A percentile compares a stretch with the other conserved stretches of the same genome.
phyloP scores from a whole-genome alignment of 64 coral and sea anemone species.

The Pocillopora verrucosa region DNA sequence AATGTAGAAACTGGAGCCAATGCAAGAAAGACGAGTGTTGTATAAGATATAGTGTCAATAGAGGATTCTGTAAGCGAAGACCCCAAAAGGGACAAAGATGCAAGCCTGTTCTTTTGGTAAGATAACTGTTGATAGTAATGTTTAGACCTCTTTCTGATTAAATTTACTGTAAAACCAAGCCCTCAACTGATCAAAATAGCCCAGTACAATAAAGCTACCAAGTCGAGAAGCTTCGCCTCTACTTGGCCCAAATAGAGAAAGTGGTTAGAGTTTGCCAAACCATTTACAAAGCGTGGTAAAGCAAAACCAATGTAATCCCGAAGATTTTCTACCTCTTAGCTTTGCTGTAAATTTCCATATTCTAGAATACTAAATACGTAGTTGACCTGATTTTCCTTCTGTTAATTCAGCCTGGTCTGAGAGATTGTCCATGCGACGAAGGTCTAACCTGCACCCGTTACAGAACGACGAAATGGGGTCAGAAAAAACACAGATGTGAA shows the following conservation, averaged over 20 bases:
- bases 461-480: background rate
- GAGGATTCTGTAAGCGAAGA: slow-evolving; percentile 20
- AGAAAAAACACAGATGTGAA: slow-evolving; percentile 39
- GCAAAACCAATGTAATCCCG: no score
- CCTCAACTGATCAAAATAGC: no score
- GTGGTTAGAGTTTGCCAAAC: no score
- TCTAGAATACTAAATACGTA: background rate
- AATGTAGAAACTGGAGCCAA: slow-evolving; percentile 23
- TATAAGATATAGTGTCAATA: slow-evolving; percentile 7
- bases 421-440: slow-evolving; percentile 22
- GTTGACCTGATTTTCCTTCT: background rate
- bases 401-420: slow-evolving; percentile 14
- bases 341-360: no score
- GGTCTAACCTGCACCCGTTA: slow-evolving; percentile 25
- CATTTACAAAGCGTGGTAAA: no score
- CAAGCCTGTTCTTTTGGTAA: slow-evolving; percentile 27
- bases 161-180: no score
- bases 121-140: background rate
- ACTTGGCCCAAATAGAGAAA: no score
- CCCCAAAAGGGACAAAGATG: slow-evolving; percentile 25
- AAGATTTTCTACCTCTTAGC: no score
- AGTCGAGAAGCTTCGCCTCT: no score
- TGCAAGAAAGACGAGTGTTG: slow-evolving; percentile 46
- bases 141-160: no score
- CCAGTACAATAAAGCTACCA: no score